Percentiles rank a stretch among this genome's conserved stretches.
Conservation (phyloP, 2,888 invertebrate species). For the Blomia tropicalis region DNA sequence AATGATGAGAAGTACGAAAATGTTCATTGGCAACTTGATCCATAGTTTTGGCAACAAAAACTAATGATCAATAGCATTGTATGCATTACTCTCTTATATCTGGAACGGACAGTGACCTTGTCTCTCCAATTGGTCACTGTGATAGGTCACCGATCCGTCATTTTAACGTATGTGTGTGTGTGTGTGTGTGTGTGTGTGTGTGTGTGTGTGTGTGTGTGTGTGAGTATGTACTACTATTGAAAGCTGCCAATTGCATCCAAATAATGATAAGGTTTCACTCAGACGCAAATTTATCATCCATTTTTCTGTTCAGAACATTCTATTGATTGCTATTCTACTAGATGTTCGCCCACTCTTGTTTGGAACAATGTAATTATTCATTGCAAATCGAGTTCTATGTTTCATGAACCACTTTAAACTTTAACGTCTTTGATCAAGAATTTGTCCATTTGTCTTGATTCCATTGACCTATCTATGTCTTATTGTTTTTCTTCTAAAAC, state of each 20-base stretch:
- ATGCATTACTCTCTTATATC: too few relatives aligned
- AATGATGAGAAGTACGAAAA: too few relatives aligned
- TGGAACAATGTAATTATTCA: neutral
- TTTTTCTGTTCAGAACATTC: too few relatives aligned
- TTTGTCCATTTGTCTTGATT: neutral
- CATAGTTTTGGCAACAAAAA: too few relatives aligned
- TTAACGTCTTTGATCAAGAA: neutral
- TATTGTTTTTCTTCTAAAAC: neutral
- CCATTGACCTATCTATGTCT: neutral
- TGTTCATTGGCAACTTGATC: too few relatives aligned
- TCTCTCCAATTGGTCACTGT: too few relatives aligned
- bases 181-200: too few relatives aligned
- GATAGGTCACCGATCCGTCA: too few relatives aligned
- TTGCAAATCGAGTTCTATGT: constrained; percentile 6
- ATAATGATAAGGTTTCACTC: constrained; percentile 5
- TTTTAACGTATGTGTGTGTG: too few relatives aligned
- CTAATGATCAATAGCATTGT: too few relatives aligned
- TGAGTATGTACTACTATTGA: constrained; percentile 2
- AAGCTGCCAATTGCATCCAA: neutral
- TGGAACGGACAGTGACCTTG: too few relatives aligned
- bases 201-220: too few relatives aligned
- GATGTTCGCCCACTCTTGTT: neutral
- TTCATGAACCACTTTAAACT: neutral
- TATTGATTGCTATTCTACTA: neutral
- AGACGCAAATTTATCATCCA: constrained; percentile 4